These are phyloP conservation scores for Cygnus olor DNA, from an alignment of 2,797 vertebrate species.

Conservation along the genomic window DNA sequence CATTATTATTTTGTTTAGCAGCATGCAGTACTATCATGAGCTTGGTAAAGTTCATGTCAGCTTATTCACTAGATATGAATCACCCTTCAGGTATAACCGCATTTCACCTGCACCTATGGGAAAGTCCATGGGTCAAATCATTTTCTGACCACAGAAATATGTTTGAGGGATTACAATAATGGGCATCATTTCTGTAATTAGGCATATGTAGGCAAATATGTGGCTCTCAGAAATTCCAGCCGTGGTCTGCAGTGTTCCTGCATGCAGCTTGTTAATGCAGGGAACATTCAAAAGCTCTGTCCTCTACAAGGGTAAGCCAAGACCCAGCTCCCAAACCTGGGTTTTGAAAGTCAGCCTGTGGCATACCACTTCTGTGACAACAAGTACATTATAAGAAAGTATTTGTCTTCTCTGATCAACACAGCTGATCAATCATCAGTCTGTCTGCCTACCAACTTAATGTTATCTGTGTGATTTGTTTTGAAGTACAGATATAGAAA, in stretches of 20 bases:
- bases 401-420: background rate
- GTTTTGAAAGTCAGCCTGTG: background rate
- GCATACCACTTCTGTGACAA: background rate
- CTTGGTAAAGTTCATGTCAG: background rate
- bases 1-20: constrained; percentile 23
- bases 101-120: background rate
- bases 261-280: background rate
- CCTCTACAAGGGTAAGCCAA: background rate
- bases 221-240: constrained; percentile 8
- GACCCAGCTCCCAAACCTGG: background rate
- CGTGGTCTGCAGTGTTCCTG: constrained; percentile 19
- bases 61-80: background rate
- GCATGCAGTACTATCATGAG: accelerated
- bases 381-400: background rate
- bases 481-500: background rate
- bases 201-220: background rate
- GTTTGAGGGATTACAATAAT: background rate
- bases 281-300: constrained; percentile 12
- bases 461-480: background rate
- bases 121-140: background rate
- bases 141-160: background rate
- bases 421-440: background rate
- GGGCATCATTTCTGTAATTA: background rate
- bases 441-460: background rate
- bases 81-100: background rate